phyloP scores from a whole-genome alignment of 1,140 invertebrate genomes.

The Drosophila dunni region DNA sequence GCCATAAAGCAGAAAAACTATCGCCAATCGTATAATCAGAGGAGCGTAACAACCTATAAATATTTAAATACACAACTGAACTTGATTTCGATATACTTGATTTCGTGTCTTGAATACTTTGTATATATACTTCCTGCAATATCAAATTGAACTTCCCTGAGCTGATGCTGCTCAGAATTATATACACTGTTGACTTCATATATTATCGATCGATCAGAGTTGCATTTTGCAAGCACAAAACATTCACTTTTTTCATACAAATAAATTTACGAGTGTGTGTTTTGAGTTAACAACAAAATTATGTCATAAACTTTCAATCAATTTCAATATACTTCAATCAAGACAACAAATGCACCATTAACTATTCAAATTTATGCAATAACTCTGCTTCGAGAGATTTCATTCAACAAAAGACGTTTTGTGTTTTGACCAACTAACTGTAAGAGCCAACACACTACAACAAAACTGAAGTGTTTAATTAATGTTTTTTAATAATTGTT shows the following conservation, averaged over 20 bases:
- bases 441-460: no score
- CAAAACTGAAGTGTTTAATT: no score
- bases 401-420: conserved; percentile 24
- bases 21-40: conserved; percentile 16
- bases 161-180: background rate
- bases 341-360: conserved; percentile 68
- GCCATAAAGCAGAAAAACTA: conserved; percentile 15
- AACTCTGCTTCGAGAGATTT: conserved; percentile 46
- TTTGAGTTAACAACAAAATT: conserved; percentile 52
- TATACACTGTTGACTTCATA: background rate
- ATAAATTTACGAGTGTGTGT: conserved; percentile 37
- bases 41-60: conserved; percentile 20
- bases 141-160: conserved; percentile 3
- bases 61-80: conserved; percentile 20
- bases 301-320: conserved; percentile 77
- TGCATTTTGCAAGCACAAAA: conserved; percentile 31
- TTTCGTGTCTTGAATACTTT: background rate
- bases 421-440: no score
- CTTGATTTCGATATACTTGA: conserved; percentile 4
- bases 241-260: conserved; percentile 67
- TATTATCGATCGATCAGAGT: conserved; percentile 1
- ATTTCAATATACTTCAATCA: conserved; percentile 77
- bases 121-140: conserved; percentile 1
- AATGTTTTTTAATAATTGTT: no score
- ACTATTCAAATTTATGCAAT: conserved; percentile 76